Percentiles rank a stretch among this genome's conserved stretches.
phyloP scores from a whole-genome alignment of 2,888 invertebrate genomes.

The Rhogogaster chlorosoma region DNA sequence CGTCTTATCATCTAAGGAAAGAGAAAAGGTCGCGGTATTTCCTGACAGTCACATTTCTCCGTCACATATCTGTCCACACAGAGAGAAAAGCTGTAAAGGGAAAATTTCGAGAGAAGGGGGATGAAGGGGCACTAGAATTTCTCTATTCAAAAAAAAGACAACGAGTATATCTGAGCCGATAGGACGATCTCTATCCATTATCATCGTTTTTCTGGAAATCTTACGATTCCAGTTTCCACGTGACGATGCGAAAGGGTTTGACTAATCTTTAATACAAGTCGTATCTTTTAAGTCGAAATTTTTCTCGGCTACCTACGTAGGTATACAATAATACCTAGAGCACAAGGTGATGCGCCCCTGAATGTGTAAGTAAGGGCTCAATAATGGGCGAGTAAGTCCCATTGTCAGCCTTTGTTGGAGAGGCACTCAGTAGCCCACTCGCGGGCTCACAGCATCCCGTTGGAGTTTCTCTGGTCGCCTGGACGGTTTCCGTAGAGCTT shows the following conservation, averaged over 20 bases:
- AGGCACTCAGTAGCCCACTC: conserved; percentile 54
- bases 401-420: conserved; percentile 48
- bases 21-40: conserved; percentile 3
- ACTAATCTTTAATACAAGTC: neutral
- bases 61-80: neutral
- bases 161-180: neutral
- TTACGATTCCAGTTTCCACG: too few relatives aligned
- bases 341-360: conserved; percentile 13
- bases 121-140: neutral
- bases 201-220: too few relatives aligned
- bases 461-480: conserved; percentile 17
- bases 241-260: neutral
- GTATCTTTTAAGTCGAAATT: too few relatives aligned
- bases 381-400: conserved; percentile 52
- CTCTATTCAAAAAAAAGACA: neutral
- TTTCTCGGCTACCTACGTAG: neutral
- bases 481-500: conserved; percentile 30
- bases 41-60: neutral
- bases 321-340: neutral
- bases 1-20: conserved; percentile 8
- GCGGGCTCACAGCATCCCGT: conserved; percentile 45
- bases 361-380: conserved; percentile 42
- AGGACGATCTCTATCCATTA: too few relatives aligned
- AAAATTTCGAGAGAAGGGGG: neutral
- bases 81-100: neutral